Evolutionary conservation across 2,797 vertebrate species (phyloP).

Genomic region (Sciaenops ocellatus): DNA sequence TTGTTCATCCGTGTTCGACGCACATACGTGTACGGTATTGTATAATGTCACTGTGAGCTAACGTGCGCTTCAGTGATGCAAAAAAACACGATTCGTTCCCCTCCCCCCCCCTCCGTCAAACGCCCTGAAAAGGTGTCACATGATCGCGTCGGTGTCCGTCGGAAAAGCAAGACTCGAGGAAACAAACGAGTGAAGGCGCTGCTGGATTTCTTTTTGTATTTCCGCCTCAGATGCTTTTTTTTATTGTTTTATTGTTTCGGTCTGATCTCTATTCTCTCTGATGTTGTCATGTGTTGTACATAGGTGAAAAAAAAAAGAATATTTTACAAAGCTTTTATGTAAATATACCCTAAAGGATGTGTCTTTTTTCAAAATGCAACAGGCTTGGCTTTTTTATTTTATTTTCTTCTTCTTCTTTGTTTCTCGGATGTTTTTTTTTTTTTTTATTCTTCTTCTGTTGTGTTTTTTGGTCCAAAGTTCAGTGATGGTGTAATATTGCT

Average conservation of each 20-base stretch:
- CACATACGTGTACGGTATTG: neutral
- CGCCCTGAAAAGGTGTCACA: slow-evolving; percentile 28
- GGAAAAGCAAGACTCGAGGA: slow-evolving; percentile 37
- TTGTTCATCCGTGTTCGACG: slow-evolving; percentile 27
- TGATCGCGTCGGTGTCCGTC: slow-evolving; percentile 17
- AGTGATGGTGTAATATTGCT: slow-evolving; percentile 73
- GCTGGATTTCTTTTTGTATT: slow-evolving; percentile 27
- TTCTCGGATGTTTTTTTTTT: slow-evolving; percentile 38
- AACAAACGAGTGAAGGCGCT: slow-evolving; percentile 7
- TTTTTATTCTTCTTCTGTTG: slow-evolving; percentile 40
- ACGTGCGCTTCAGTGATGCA: slow-evolving; percentile 1
- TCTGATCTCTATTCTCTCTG: slow-evolving; percentile 66
- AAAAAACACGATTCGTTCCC: slow-evolving; percentile 14
- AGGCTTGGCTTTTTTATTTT: slow-evolving; percentile 54
- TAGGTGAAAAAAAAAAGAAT: slow-evolving; percentile 78
- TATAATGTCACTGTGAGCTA: slow-evolving; percentile 16
- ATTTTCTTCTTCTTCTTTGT: slow-evolving; percentile 20
- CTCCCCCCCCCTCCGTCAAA: neutral
- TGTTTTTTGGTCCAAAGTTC: slow-evolving; percentile 76
- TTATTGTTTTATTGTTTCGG: slow-evolving; percentile 1
- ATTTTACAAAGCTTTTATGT: slow-evolving; percentile 85
- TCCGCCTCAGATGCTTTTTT: slow-evolving; percentile 47
- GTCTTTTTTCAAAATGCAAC: slow-evolving; percentile 73
- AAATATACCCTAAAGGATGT: slow-evolving; percentile 79
- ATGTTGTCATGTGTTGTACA: slow-evolving; percentile 83